Evolutionary conservation across 2,888 invertebrate species (phyloP), one percentile per base, ranked within the genome.

Genomic region (Zaprionus bogoriensis): DNA sequence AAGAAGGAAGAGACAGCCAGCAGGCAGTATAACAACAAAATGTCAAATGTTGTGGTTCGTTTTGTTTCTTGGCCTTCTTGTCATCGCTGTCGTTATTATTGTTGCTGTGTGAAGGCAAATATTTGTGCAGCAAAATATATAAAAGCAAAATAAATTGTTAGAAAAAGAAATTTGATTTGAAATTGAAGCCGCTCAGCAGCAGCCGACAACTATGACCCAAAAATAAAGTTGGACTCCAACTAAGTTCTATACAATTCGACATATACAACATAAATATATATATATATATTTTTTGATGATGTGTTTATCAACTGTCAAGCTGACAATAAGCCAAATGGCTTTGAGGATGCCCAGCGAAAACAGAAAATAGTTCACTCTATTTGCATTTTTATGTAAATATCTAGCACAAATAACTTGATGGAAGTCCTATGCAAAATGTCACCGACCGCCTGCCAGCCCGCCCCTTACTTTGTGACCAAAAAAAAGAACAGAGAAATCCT

Each of bases 251-350:
- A 28, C 39, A n/a, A n/a, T n/a, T n/a, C n/a, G n/a, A n/a, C n/a
- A n/a, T n/a, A n/a, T n/a, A n/a, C n/a, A 38, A 19, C 20, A 41
- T 41, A 10, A 3, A 12, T 14, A 2, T 7, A 30, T 44, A 38
- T 44, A 27, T n/a, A 38, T 51, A 52, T 53, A 61, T 61, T 61
- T n/a, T 71, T 66, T 65, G 60, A 75, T 67, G 74, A 75, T 73
- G 68, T 75, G 74, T 73, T 75, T 75, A 75, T 75, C 61, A 77
- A 77, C 69, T 73, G 77, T 75, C 77, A 69, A 63, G 44, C 55
- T 51, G 50, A 67, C 76, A 72, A 74, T 74, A 76, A 76, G 64
- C 77, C 61, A 74, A 74, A 76, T 76, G 76, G 63, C 60, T 72
- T 58, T 61, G 39, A 45, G 53, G 38, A 53, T 54, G 53, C 28